phyloP scores from a whole-genome alignment of 2,797 vertebrate genomes.

The Fundulus diaphanus region DNA sequence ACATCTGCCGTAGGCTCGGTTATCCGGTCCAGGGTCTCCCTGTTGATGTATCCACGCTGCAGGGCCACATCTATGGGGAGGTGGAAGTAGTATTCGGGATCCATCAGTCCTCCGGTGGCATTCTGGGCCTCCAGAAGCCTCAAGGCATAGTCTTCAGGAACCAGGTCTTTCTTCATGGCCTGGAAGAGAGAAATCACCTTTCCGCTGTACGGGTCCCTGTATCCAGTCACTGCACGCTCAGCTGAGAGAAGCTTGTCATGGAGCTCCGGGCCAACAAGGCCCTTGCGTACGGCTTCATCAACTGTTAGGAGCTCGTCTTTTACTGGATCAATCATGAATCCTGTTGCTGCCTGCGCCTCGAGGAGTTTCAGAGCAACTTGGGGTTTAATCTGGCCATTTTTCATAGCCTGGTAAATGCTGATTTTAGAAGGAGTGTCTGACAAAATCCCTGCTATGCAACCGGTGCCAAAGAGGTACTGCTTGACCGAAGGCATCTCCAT shows the following conservation, averaged over 20 bases:
- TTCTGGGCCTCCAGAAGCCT: constrained; percentile 92
- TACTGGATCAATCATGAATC: constrained; percentile 91
- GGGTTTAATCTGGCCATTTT: constrained; percentile 85
- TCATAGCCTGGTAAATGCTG: constrained; percentile 92
- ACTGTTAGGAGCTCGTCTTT: constrained; percentile 92
- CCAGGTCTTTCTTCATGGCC: constrained; percentile 95
- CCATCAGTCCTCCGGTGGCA: constrained; percentile 91
- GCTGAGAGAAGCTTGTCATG: constrained; percentile 95
- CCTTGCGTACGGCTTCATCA: constrained; percentile 94
- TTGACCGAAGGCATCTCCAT: constrained; percentile 88
- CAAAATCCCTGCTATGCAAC: constrained; percentile 90
- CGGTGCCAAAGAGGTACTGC: constrained; percentile 90
- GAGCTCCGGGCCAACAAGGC: constrained; percentile 93
- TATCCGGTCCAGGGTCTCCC: constrained; percentile 88
- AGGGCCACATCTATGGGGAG: constrained; percentile 91
- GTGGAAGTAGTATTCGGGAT: constrained; percentile 91
- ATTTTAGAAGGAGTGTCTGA: constrained; percentile 86
- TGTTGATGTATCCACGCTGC: constrained; percentile 92
- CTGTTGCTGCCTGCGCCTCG: constrained; percentile 96
- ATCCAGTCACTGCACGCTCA: constrained; percentile 93
- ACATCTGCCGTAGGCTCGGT: constrained; percentile 83
- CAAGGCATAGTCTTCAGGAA: constrained; percentile 91
- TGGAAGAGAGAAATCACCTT: constrained; percentile 96
- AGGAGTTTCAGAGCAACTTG: constrained; percentile 88
- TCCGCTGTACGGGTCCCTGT: constrained; percentile 93